phyloP scores from a whole-genome alignment of 2,113 vertebrate species.

The Zosterops borbonicus region DNA sequence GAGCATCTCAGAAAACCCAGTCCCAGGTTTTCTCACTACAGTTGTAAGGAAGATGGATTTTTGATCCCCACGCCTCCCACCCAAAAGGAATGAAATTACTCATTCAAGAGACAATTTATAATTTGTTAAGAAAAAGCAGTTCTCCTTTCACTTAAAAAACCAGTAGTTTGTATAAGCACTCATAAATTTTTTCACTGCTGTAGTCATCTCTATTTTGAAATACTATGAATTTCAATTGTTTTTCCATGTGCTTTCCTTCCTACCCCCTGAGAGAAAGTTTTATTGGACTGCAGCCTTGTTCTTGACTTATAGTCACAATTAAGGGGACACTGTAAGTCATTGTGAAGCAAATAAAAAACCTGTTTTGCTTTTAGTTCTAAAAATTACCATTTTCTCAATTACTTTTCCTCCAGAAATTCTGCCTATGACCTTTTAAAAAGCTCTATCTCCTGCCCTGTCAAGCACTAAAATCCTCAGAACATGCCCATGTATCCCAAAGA shows the following conservation, averaged over 20 bases:
- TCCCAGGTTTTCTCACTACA: not conserved
- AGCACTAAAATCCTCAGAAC: not conserved
- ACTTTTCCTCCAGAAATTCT: not conserved
- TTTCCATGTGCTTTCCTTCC: not conserved
- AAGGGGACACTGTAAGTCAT: accelerated
- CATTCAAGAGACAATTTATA: not conserved
- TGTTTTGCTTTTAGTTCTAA: not conserved
- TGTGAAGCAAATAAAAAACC: not conserved
- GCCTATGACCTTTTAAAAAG: not conserved
- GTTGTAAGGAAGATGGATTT: not conserved
- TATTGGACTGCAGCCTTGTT: not conserved
- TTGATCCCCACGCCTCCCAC: accelerated
- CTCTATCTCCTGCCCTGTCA: not conserved
- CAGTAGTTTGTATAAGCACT: not conserved
- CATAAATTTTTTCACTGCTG: not conserved
- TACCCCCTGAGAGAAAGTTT: not conserved
- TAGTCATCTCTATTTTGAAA: not conserved
- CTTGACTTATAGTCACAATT: not conserved
- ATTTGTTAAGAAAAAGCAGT: not conserved
- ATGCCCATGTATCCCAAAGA: not conserved
- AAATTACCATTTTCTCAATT: not conserved
- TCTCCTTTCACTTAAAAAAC: not conserved
- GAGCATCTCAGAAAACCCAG: not conserved
- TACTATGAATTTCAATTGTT: not conserved
- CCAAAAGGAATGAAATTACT: not conserved